Evolutionary conservation across 2,888 invertebrate species (phyloP).

Genomic region (Lypha dubia): DNA sequence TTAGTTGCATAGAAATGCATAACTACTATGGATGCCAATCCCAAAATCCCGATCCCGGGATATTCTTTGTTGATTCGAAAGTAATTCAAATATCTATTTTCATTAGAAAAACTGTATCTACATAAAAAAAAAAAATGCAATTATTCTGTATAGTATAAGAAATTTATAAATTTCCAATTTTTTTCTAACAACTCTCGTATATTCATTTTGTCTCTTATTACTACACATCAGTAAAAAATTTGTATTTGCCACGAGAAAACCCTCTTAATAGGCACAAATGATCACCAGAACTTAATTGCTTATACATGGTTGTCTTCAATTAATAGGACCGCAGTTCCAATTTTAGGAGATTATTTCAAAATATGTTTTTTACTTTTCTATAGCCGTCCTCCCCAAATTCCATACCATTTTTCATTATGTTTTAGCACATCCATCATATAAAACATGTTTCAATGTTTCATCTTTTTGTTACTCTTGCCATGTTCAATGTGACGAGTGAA

Average conservation of each 20-base stretch:
- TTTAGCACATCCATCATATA: slow-evolving; percentile 67
- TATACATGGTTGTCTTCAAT: slow-evolving; percentile 23
- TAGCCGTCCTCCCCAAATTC: background rate
- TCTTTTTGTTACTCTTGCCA: slow-evolving; percentile 21
- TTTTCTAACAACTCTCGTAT: background rate
- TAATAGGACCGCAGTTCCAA: background rate
- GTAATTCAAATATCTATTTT: no score
- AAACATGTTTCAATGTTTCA: slow-evolving; percentile 58
- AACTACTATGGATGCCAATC: no score
- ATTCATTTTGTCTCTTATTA: background rate
- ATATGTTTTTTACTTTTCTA: background rate
- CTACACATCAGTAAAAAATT: slow-evolving; percentile 22
- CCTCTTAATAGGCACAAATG: slow-evolving; percentile 32
- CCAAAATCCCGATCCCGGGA: no score
- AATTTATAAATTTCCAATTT: background rate
- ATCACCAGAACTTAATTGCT: slow-evolving; percentile 42
- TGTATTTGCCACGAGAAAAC: background rate
- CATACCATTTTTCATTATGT: slow-evolving; percentile 55
- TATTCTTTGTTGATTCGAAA: no score
- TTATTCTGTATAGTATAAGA: background rate
- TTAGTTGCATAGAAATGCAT: no score
- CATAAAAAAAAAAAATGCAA: no score
- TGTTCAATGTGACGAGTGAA: slow-evolving; percentile 50
- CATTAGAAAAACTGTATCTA: no score
- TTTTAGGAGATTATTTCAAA: slow-evolving; percentile 25